Percentiles rank a stretch among this genome's conserved stretches.
These are phyloP conservation scores for Alosa alosa DNA, from an alignment of 2,113 vertebrate species.

Conservation along the genomic window DNA sequence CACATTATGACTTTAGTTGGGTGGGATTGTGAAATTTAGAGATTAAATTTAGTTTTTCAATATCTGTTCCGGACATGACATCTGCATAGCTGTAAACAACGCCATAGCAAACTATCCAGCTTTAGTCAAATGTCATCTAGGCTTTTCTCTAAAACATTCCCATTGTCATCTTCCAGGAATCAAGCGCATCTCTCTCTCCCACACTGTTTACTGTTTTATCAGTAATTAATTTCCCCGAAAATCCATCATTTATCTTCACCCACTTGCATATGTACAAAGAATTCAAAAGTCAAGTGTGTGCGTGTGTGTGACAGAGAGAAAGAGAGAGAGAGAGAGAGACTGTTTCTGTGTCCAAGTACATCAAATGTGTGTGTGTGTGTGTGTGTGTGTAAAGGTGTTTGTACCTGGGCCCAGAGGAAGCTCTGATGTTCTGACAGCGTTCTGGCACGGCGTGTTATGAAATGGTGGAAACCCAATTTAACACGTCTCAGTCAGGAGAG, in stretches of 20 bases:
- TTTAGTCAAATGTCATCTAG: neutral
- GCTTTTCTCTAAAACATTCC: neutral
- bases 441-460: neutral
- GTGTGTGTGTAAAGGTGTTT: neutral
- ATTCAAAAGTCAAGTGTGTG: neutral
- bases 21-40: neutral
- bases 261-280: neutral
- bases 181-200: neutral
- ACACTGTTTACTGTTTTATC: neutral
- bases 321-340: neutral
- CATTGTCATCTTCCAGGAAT: neutral
- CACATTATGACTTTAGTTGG: neutral
- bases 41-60: neutral
- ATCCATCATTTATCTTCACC: neutral
- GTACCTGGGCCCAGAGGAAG: neutral
- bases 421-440: neutral
- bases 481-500: conserved; percentile 7
- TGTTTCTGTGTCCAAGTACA: neutral
- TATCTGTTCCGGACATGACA: neutral
- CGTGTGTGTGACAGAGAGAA: neutral
- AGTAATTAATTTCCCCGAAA: neutral
- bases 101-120: neutral
- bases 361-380: neutral
- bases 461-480: conserved; percentile 1
- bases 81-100: neutral